Conservation (phyloP, 2,888 invertebrate species). For the Yponomeuta cagnagella region DNA sequence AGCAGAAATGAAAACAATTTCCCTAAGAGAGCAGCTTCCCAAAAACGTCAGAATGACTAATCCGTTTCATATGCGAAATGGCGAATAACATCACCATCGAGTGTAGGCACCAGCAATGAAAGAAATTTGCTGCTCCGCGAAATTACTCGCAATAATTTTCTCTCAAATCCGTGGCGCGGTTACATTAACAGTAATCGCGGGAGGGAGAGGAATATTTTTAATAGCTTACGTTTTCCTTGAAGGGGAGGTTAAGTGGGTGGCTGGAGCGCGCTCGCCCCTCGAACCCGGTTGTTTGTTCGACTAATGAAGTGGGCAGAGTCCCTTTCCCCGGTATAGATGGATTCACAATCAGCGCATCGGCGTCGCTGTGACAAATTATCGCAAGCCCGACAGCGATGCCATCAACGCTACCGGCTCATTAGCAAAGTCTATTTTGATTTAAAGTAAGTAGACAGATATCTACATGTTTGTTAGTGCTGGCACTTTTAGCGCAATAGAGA, state of each 20-base stretch:
- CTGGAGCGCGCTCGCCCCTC: slow-evolving; percentile 36
- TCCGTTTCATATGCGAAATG: slow-evolving; percentile 15
- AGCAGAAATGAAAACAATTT: not conserved
- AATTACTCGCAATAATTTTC: slow-evolving; percentile 11
- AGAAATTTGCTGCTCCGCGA: slow-evolving; percentile 8
- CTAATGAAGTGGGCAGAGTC: slow-evolving; percentile 66
- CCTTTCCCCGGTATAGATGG: slow-evolving; percentile 47
- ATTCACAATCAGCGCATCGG: slow-evolving; percentile 42
- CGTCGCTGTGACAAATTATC: slow-evolving; percentile 19
- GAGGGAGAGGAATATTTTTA: slow-evolving; percentile 19
- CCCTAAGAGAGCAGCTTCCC: not conserved
- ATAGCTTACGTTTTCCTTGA: slow-evolving; percentile 19
- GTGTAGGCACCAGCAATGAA: not conserved
- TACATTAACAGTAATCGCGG: slow-evolving; percentile 13
- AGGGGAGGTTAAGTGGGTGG: slow-evolving; percentile 48
- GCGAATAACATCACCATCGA: slow-evolving; percentile 3
- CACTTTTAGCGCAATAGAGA: too few relatives aligned
- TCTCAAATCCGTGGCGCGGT: not conserved
- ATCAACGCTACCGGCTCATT: slow-evolving; percentile 14
- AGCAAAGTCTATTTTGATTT: not conserved
- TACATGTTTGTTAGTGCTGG: not conserved
- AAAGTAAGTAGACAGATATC: not conserved
- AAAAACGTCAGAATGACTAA: slow-evolving; percentile 16
- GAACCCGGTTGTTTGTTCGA: slow-evolving; percentile 58
- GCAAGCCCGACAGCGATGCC: not conserved